A percentile compares a stretch with the other conserved stretches of the same genome.
phyloP scores from a whole-genome alignment of 2,888 invertebrate species.

The Acrobasis suavella region DNA sequence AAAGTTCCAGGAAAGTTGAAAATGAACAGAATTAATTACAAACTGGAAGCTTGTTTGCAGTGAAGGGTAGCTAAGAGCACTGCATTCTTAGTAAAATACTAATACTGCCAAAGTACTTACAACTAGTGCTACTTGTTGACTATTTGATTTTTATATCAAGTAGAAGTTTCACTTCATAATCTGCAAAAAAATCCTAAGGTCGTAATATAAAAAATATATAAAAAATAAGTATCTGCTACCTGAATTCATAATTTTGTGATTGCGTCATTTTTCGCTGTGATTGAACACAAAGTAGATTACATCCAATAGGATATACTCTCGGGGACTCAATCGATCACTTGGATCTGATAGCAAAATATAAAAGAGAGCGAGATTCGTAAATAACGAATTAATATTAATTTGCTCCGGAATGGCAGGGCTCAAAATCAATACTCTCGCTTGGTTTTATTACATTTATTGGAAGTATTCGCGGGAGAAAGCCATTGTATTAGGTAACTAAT shows the following conservation, averaged over 20 bases:
- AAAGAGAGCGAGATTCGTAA: slow-evolving; percentile 38
- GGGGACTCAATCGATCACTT: background rate
- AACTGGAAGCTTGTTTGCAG: slow-evolving; percentile 31
- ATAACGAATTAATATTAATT: slow-evolving; percentile 45
- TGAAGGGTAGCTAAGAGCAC: background rate
- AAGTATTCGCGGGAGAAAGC: slow-evolving; percentile 5
- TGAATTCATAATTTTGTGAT: background rate
- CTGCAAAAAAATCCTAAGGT: too few species aligned
- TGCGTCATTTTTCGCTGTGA: background rate
- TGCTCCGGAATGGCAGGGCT: slow-evolving; percentile 39
- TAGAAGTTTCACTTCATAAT: too few species aligned
- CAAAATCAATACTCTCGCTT: slow-evolving; percentile 46
- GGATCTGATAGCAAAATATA: slow-evolving; percentile 10
- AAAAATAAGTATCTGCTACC: too few species aligned
- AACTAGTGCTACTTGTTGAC: too few species aligned
- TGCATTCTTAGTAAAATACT: background rate
- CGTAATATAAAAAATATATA: too few species aligned
- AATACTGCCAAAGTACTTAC: too few species aligned
- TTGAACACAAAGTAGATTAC: background rate
- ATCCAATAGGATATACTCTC: background rate
- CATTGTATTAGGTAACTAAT: background rate
- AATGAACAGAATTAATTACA: slow-evolving; percentile 57
- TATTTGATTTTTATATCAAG: too few species aligned
- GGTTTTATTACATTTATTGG: slow-evolving; percentile 31
- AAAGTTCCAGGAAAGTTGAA: slow-evolving; percentile 52